phyloP scores from a whole-genome alignment of 2,113 vertebrate genomes.

The Agelaius tricolor region DNA sequence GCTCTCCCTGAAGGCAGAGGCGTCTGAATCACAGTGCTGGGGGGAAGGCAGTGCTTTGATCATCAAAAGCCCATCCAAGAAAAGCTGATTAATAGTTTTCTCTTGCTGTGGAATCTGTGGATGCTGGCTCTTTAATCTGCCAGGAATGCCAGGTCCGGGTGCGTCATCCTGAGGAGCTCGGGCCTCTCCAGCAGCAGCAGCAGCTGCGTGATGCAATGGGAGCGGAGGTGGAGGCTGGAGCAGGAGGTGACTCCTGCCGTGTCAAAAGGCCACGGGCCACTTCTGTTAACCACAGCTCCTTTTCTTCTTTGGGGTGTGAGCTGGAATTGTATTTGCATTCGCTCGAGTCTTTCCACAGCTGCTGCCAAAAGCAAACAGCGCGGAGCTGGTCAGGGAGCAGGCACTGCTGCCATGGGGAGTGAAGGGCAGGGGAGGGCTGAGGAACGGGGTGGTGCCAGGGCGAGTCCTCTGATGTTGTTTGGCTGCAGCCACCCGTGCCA shows the following conservation, averaged over 20 bases:
- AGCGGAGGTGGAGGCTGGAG: neutral
- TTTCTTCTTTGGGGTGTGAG: neutral
- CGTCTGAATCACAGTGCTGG: neutral
- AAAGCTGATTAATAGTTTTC: slow-evolving; percentile 45
- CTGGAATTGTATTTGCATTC: neutral
- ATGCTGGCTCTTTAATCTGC: slow-evolving; percentile 36
- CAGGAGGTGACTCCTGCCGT: neutral
- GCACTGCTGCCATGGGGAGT: accelerated
- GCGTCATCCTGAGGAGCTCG: neutral
- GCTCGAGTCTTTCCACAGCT: neutral
- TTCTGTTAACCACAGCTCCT: neutral
- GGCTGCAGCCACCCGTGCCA: neutral
- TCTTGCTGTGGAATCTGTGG: slow-evolving; percentile 37
- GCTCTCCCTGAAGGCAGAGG: neutral
- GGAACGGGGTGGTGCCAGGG: accelerated
- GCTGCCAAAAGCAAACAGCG: neutral
- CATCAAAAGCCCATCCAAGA: neutral
- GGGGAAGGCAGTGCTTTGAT: neutral
- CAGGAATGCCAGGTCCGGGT: slow-evolving; percentile 1
- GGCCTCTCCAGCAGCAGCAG: neutral
- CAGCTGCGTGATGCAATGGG: neutral
- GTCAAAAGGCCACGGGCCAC: neutral
- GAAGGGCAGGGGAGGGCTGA: neutral
- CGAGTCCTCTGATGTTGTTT: accelerated
- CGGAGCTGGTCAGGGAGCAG: neutral